A percentile compares a stretch with the other conserved stretches of the same genome.
Evolutionary conservation across 2,113 vertebrate species (phyloP).

Genomic region (Rutilus rutilus): DNA sequence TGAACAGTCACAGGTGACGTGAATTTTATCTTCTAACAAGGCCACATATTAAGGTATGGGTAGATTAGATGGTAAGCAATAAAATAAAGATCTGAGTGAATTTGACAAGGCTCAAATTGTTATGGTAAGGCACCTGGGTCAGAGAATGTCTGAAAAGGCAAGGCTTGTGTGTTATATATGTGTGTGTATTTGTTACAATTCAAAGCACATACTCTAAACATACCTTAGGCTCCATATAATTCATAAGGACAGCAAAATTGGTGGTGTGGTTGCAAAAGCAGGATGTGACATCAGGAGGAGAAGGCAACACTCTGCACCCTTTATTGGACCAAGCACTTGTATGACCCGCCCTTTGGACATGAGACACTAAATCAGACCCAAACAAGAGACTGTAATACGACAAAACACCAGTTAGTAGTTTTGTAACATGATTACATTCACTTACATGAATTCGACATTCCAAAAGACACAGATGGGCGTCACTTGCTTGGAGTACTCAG

Average conservation of each 20-base stretch:
- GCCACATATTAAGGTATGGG: too few relatives aligned
- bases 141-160: too few relatives aligned
- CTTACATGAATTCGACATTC: constrained; percentile 78
- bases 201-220: constrained; percentile 1
- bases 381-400: not conserved
- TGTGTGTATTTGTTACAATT: not conserved
- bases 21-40: too few relatives aligned
- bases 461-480: constrained; percentile 77
- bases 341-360: constrained; percentile 58
- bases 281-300: constrained; percentile 64
- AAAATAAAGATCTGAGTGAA: too few relatives aligned
- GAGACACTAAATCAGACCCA: constrained; percentile 38
- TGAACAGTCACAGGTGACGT: too few relatives aligned
- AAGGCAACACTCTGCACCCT: constrained; percentile 71
- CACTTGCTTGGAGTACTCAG: constrained; percentile 60
- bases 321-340: constrained; percentile 75
- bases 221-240: constrained; percentile 76
- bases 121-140: too few relatives aligned
- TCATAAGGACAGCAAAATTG: constrained; percentile 82
- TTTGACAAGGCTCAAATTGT: too few relatives aligned
- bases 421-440: constrained; percentile 39
- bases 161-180: too few relatives aligned
- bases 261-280: constrained; percentile 82
- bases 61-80: too few relatives aligned
- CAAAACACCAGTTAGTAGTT: not conserved